Evolutionary conservation across 2,888 invertebrate genomes (phyloP), one percentile per base, ranked within the genome.

Genomic region (Falcaria lacertinaria): DNA sequence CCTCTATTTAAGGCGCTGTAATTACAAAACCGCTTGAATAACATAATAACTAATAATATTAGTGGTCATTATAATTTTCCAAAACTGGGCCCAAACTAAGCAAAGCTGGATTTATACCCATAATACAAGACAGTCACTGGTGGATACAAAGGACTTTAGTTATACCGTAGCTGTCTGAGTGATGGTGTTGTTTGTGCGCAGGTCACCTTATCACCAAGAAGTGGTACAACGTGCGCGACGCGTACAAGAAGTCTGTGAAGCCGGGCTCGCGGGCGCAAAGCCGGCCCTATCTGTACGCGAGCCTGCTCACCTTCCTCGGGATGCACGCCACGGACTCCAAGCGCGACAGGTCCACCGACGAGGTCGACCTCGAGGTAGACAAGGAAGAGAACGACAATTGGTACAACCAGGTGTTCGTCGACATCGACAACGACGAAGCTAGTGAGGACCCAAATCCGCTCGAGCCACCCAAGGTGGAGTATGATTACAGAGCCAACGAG

Each of bases 221-320:
- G 54, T 77, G 77, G 77, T 71, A 70, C 50, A 76, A 77, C 54
- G 60, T 72, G 0, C 48, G 77, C n/a, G 77, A 77, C 34, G 66
- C 67, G 0, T 55, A 45, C 41, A 61, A 57, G 0, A 74, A 72
- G 48, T 63, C 60, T 0, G 48, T 44, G 15, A 59, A 47, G 41
- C 14, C 39, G 44, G 45, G 52, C 33, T 42, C 52, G 33, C 52
- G 47, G 3, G 35, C 39, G 11, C 40, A 47, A 19, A 50, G 42
- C 17, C 58, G 61, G 33, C 78, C 79, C 0, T 83, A 84, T 48
- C 34, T 79, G 4, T 72, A 83, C 48, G 54, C 76, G 0, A 64
- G 73, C 1, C 49, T 57, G 1, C 50, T 84, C 1, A 47, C 60
- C 1, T 84, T 84, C 50, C 52, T 84, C 8, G 71, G 80, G 25